Evolutionary conservation across 2,113 vertebrate species (phyloP), one percentile per base, ranked within the genome.

Genomic region (Polyodon spathula): DNA sequence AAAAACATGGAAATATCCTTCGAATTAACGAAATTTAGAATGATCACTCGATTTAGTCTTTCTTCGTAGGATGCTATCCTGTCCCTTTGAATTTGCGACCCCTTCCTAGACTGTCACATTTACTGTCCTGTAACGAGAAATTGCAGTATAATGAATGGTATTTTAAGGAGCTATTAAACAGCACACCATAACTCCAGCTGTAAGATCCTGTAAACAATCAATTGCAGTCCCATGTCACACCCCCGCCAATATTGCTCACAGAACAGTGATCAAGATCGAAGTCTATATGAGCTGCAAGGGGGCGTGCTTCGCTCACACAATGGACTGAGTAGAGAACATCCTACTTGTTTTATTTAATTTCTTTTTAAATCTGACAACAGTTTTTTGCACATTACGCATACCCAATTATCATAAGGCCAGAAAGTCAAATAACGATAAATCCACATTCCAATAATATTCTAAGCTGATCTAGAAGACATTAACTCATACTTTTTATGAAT

Each of bases 11-110:
- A 57, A 9, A 54, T 67, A 69, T 76, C 72, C 75, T 60, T 57
- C 4, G 57, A 66, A 69, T 51, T 56, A 61, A 42, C 53, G 60
- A 57, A 58, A 54, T 77, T 81, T 67, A 75, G 41, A 62, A 44
- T 68, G 66, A 38, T 68, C 69, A 76, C 73, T 75, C 77, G 77
- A n/a, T n/a, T n/a, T n/a, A n/a, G 65, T 58, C 54, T 70, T 75
- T 73, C 63, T 65, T 66, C 64, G 51, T 63, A 63, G 62, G 59
- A 65, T 57, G 70, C 59, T 64, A 60, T 65, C 60, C 65, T 63
- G 57, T 60, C 39, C 64, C 57, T 51, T 60, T 67, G 60, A 51
- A 63, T 16, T 62, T 66, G 68, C 76, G 68, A 68, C 66, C 61
- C 68, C 39, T 58, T 55, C 55, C 38, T 57, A 54, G 37, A 60